Evolutionary conservation across 2,113 vertebrate genomes (phyloP).

Genomic region (Coregonus clupeaformis): DNA sequence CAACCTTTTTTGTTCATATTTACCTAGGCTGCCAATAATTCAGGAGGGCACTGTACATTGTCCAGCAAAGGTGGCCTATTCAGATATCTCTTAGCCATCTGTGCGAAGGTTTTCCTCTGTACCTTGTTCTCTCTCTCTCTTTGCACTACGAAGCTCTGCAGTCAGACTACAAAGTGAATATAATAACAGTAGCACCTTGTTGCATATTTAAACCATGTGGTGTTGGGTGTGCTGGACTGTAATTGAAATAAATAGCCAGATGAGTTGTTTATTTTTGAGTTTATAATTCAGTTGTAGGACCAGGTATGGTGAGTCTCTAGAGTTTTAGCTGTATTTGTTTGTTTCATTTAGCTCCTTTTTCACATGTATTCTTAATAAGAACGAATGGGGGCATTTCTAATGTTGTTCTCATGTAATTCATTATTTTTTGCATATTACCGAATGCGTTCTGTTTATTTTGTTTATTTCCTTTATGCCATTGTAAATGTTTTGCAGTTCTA

Average conservation of each 20-base stretch:
- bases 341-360: slow-evolving; percentile 21
- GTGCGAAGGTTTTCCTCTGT: no score
- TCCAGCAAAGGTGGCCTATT: no score
- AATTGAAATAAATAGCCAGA: slow-evolving; percentile 42
- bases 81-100: no score
- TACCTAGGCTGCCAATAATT: no score
- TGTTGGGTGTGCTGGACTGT: slow-evolving; percentile 1
- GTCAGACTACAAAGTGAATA: no score
- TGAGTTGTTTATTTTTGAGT: slow-evolving; percentile 12
- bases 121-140: no score
- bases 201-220: not conserved
- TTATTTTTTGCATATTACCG: not conserved
- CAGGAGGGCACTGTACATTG: no score
- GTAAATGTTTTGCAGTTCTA: no score
- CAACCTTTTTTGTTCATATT: no score
- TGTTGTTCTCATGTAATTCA: slow-evolving; percentile 24
- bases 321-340: slow-evolving; percentile 18
- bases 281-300: slow-evolving; percentile 36
- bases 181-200: not conserved
- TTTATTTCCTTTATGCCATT: no score
- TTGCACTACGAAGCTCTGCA: no score
- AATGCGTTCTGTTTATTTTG: no score
- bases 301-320: slow-evolving; percentile 20
- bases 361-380: slow-evolving; percentile 7
- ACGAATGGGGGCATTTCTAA: slow-evolving; percentile 13